Evolutionary conservation across 2,888 invertebrate species (phyloP).

Genomic region (Siphonodentalium dalli): DNA sequence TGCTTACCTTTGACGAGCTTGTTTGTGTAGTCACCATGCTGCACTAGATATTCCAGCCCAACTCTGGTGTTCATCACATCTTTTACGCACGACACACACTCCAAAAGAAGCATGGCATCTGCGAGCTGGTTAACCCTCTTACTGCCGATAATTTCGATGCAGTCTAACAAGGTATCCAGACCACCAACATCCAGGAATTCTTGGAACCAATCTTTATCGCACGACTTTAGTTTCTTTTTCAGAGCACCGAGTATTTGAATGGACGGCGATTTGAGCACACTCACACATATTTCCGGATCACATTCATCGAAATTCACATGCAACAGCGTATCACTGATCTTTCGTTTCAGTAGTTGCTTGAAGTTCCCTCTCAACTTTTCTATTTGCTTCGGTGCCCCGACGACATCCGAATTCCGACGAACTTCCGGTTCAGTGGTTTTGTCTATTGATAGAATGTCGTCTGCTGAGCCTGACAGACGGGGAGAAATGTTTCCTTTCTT

Average conservation of each 20-base stretch:
- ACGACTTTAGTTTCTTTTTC: conserved; percentile 50
- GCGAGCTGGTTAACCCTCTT: conserved; percentile 51
- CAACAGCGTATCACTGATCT: conserved; percentile 35
- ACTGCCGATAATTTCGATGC: conserved; percentile 52
- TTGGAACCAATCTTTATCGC: conserved; percentile 52
- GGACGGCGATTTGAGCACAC: conserved; percentile 42
- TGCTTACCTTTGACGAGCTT: conserved; percentile 83
- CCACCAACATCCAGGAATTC: conserved; percentile 58
- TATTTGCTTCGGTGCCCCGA: no score
- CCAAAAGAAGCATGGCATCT: conserved; percentile 58
- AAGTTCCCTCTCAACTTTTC: no score
- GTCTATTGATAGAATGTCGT: no score
- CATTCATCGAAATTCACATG: conserved; percentile 47
- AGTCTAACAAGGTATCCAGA: conserved; percentile 47
- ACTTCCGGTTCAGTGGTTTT: no score
- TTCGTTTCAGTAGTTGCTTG: conserved; percentile 38
- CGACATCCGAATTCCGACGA: no score
- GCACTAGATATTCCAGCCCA: conserved; percentile 92
- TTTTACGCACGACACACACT: conserved; percentile 60
- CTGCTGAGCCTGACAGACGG: no score
- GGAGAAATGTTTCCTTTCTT: no score
- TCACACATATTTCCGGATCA: conserved; percentile 47
- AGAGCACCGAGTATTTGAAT: conserved; percentile 46
- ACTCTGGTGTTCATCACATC: conserved; percentile 84
- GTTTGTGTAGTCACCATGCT: conserved; percentile 88